Percentiles rank a stretch among this genome's conserved stretches.
These are phyloP conservation scores for Paralichthys olivaceus DNA, from an alignment of 2,113 vertebrate genomes.

Conservation along the genomic window DNA sequence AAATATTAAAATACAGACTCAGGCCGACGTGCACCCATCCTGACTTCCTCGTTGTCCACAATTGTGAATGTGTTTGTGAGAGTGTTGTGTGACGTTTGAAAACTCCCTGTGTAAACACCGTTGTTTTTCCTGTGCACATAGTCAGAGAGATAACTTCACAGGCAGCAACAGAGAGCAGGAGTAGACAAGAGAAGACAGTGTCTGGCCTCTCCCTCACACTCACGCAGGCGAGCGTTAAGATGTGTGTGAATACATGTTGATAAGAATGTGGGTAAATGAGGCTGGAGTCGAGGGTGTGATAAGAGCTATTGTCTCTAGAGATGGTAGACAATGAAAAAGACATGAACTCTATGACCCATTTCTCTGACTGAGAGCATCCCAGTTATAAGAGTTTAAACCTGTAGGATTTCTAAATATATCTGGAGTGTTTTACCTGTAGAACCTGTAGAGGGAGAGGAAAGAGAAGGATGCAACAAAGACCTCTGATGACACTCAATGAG, in stretches of 20 bases:
- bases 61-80: slow-evolving; percentile 14
- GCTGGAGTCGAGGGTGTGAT: not conserved
- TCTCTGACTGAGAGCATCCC: not conserved
- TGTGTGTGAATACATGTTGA: not conserved
- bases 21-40: slow-evolving; percentile 4
- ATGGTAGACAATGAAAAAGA: not conserved
- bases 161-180: slow-evolving; percentile 4
- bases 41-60: not conserved
- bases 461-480: no score
- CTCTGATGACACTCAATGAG: no score
- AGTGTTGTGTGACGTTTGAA: slow-evolving; percentile 1
- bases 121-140: slow-evolving; percentile 10
- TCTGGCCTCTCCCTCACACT: not conserved
- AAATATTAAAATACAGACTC: no score
- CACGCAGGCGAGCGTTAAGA: not conserved
- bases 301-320: not conserved
- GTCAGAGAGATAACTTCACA: not conserved
- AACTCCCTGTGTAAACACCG: slow-evolving; percentile 16
- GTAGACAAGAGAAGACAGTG: slow-evolving; percentile 25
- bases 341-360: not conserved
- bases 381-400: no score
- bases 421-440: no score
- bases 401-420: no score
- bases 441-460: no score
- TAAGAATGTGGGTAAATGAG: not conserved